Percentiles rank a stretch among this genome's conserved stretches.
Conservation (phyloP, 2,888 invertebrate genomes). For the Entomobrya proxima region DNA sequence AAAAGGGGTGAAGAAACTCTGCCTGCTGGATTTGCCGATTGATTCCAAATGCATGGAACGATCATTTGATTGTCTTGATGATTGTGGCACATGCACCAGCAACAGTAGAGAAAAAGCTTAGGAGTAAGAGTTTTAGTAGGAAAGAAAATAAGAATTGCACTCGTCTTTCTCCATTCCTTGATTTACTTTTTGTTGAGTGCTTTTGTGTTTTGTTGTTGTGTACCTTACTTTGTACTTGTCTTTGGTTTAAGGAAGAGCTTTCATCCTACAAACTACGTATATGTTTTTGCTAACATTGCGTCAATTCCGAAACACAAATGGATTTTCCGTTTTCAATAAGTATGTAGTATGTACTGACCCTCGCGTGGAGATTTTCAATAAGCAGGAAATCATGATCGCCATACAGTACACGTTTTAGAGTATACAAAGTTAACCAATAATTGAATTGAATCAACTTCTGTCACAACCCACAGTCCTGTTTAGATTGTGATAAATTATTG, state of each 20-base stretch:
- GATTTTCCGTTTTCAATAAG: too few relatives aligned
- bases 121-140: constrained; percentile 5
- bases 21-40: constrained; percentile 40
- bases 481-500: constrained; percentile 17
- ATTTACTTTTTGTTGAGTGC: not conserved
- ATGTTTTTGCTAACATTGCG: too few relatives aligned
- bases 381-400: too few relatives aligned
- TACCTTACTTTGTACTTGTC: too few relatives aligned
- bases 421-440: not conserved
- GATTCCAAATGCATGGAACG: constrained; percentile 31
- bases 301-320: too few relatives aligned
- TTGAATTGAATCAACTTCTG: constrained; percentile 4
- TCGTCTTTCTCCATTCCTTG: not conserved
- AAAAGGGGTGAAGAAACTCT: constrained; percentile 59
- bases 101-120: not conserved
- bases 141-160: constrained; percentile 18
- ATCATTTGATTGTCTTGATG: too few relatives aligned
- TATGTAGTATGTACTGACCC: too few relatives aligned
- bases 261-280: too few relatives aligned
- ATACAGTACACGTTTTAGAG: not conserved
- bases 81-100: not conserved
- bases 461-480: not conserved
- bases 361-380: too few relatives aligned
- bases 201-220: not conserved
- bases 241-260: too few relatives aligned